Evolutionary conservation across 2,888 invertebrate species (phyloP).

Genomic region (Panopea generosa): DNA sequence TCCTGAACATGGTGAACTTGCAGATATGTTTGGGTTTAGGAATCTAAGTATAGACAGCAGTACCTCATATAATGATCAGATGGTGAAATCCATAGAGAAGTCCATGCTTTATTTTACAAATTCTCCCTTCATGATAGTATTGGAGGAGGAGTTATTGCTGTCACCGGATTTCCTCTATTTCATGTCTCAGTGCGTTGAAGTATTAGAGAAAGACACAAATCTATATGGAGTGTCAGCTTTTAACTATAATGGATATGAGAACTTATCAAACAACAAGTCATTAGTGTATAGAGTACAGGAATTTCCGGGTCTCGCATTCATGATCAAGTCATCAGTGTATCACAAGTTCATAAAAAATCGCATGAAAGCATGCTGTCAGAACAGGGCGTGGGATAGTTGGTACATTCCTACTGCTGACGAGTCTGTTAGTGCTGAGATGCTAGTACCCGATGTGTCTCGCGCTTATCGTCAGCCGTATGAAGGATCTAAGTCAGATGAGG

Average conservation of each 20-base stretch:
- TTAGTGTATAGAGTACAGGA: constrained; percentile 81
- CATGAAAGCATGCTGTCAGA: constrained; percentile 77
- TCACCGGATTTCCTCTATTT: constrained; percentile 86
- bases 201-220: constrained; percentile 84
- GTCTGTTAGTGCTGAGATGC: constrained; percentile 71
- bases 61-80: constrained; percentile 81
- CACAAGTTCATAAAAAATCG: constrained; percentile 69
- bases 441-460: constrained; percentile 84
- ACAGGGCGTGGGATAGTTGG: constrained; percentile 84
- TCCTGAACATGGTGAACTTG: constrained; percentile 83
- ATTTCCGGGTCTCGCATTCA: constrained; percentile 84
- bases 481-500: constrained; percentile 72
- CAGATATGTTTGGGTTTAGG: constrained; percentile 84
- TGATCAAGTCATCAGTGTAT: constrained; percentile 76
- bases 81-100: constrained; percentile 80
- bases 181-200: constrained; percentile 85
- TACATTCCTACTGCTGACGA: constrained; percentile 40
- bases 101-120: constrained; percentile 75
- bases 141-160: constrained; percentile 86
- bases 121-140: constrained; percentile 85
- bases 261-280: constrained; percentile 40
- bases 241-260: constrained; percentile 84
- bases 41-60: constrained; percentile 81
- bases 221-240: constrained; percentile 85
- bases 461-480: constrained; percentile 81